Evolutionary conservation across 2,888 invertebrate genomes (phyloP), one percentile per base, ranked within the genome.

Genomic region (Galerucella pusilla): DNA sequence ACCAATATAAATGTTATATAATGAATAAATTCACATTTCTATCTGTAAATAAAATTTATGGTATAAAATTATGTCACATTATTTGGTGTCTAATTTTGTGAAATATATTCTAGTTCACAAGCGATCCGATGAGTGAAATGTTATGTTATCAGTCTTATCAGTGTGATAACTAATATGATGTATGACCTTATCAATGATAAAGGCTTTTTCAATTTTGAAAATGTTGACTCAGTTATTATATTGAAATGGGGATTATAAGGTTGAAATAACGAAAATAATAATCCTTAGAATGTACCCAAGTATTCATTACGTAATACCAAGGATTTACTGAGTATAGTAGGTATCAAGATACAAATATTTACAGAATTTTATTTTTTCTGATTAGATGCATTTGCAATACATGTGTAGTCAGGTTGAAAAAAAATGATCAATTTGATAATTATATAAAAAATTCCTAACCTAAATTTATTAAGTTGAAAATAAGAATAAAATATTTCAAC

Each of bases 131-230:
- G 66, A 69, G 69, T 71, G 73, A 72, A 60, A 45, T 64, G 20
- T 57, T 73, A 45, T 71, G 60, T 77, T 77, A 77, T 75, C 74
- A 77, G 74, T 25, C 69, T 69, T 69, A 69, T 69, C 69, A 46
- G 16, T 10, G 16, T 49, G 61, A 69, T 45, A 69, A 59, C 12
- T 68, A 68, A 69, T 14, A 54, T 20, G 57, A 57, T 61, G 52
- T n/a, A 61, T 61, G 61, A 61, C 61, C 61, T 69, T 69, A 69
- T 69, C 69, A 69, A 69, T 63, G 61, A 61, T 69, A 69, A 69
- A 60, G 42, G 20, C 20, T 59, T 20, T 68, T 68, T 68, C 16
- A 68, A 59, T 68, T 67, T 54, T 67, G 11, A 67, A 54, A 54
- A 57, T 54, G 42, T 42, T 68, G 28, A 60, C 60, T 68, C 60